Evolutionary conservation across 2,113 vertebrate species (phyloP).

Genomic region (Muntiacus reevesi): DNA sequence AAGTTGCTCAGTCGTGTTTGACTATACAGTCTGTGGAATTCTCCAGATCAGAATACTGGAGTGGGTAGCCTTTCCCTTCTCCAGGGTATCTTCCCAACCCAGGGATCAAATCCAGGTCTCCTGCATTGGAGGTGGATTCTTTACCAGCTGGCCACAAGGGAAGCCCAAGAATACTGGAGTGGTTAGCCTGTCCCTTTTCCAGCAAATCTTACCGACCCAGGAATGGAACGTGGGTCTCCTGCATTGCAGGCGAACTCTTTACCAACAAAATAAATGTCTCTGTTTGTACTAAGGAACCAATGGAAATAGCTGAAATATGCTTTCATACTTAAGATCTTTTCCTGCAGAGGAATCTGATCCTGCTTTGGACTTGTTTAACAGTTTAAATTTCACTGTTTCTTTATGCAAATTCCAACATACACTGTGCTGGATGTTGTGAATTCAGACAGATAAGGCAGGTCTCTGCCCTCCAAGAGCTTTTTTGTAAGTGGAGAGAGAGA

Average conservation of each 20-base stretch:
- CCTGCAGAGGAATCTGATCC: background rate
- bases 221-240: background rate
- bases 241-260: background rate
- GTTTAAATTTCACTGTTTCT: background rate
- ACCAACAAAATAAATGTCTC: background rate
- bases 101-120: background rate
- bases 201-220: background rate
- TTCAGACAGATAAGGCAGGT: background rate
- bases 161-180: background rate
- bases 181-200: background rate
- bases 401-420: background rate
- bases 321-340: conserved; percentile 13
- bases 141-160: background rate
- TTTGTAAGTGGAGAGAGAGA: background rate
- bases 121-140: background rate
- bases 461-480: background rate
- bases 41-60: background rate
- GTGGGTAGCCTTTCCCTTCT: background rate
- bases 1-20: background rate
- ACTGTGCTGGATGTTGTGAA: background rate
- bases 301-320: conserved; percentile 15
- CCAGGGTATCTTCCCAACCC: background rate
- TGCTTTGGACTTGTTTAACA: background rate
- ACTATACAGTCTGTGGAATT: background rate
- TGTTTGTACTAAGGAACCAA: background rate